Evolutionary conservation across 1,140 invertebrate species (phyloP), one percentile per base, ranked within the genome.

Genomic region (Spodoptera frugiperda): DNA sequence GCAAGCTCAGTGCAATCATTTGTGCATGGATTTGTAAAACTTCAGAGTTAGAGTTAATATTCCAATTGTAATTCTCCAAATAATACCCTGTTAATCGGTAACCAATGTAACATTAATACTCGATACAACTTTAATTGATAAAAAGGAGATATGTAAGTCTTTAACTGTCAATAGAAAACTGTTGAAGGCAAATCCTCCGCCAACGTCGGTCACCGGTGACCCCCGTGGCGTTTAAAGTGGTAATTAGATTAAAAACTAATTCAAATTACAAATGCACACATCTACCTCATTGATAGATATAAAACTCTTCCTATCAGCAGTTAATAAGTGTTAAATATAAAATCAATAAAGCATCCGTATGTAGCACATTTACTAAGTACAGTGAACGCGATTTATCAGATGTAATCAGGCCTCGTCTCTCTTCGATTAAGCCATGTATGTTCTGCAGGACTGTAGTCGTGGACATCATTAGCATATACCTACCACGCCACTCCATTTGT

Each of bases 321-420:
- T 30, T 19, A 19, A 25, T 30, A 57, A 25, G 54, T 57, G 54
- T 57, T 12, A 57, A 57, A 25, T 30, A 57, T 30, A 30, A 57
- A 57, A 57, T 25, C 21, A 57, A 30, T 19, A 14, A 57, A 9
- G 33, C 54, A 11, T 57, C 12, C 12, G 14, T 25, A 30, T 25
- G 21, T 25, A 57, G 21, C 54, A 57, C 54, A 8, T 25, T 57
- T 57, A 57, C 11, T 14, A 30, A 57, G 54, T 55, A 12, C 2
- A 0, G 10, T 53, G 19, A 55, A 2, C 8, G 68, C 84, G 83
- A 89, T 91, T 87, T 87, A 91, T 91, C 89, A 90, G 87, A 86
- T 68, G 85, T 86, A 90, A 91, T 91, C 88, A 90, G 87, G 87
- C 78, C 82, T 83, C 80, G 84, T 88, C 79, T 80, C 82, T 86